Evolutionary conservation across 2,888 invertebrate genomes (phyloP), one percentile per base, ranked within the genome.

Genomic region (Rugalucina vietnamica): DNA sequence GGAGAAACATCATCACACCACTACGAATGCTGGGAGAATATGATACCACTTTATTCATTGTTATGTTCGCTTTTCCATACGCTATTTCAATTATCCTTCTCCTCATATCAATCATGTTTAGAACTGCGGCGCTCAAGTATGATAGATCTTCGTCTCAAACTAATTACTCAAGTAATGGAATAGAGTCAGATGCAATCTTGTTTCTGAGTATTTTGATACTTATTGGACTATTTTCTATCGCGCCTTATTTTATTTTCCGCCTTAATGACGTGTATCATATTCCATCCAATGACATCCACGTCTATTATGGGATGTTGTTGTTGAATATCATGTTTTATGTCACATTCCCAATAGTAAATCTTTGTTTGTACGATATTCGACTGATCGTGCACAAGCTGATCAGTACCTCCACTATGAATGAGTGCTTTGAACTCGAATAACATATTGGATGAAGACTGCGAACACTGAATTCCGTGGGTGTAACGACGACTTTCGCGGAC

Each of bases 21-120:
- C 21, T 65, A 34, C 32, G 65, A 65, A 18, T 34, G 1, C 34
- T 65, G 1, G 34, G 10, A 5, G 73, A 37, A 39, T 37, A 76
- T 27, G 74, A 76, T 27, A 74, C 36, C 54, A 76, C 82, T 34
- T 60, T 84, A 27, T 49, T 87, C 50, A 76, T 82, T 70, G 79
- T 82, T 21, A 85, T 82, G 50, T 87, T 87, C 54, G 83, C 79
- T 57, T 60, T 87, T 32, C 87, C 87, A 37, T 87, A 83, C 54
- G 85, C 82, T 73, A 83, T 85, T 50, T 32, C 84, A 76, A 84
- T 87, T 43, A 79, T 81, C 14, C 72, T 87, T 10, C 78, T 85
- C 12, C 76, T 87, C 43, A 70, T 85, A 21, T 69, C 84, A 36
- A 81, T 87, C 21, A 39, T 87, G 34, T 85, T 80, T 21, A 82